phyloP scores from a whole-genome alignment of 2,113 vertebrate species.

The Lanius collurio region DNA sequence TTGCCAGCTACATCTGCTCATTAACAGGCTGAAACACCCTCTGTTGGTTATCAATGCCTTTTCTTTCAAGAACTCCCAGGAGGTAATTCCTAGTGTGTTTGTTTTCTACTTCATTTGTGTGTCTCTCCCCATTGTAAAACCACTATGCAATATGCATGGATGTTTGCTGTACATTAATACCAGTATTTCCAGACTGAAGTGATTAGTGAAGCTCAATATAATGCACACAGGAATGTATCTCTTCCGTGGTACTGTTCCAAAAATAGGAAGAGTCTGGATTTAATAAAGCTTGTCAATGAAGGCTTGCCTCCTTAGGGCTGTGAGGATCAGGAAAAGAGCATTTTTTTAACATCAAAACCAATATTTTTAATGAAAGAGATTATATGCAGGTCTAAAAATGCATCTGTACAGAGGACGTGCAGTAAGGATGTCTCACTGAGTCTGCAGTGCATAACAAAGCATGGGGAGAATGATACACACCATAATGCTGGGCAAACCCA shows the following conservation, averaged over 20 bases:
- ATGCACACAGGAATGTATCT: neutral
- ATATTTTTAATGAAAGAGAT: neutral
- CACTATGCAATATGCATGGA: neutral
- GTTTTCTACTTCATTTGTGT: slow-evolving; percentile 23
- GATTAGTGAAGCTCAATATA: neutral
- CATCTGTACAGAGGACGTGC: neutral
- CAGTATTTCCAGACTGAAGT: neutral
- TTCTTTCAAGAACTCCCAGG: slow-evolving; percentile 54
- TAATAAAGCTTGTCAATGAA: slow-evolving; percentile 19
- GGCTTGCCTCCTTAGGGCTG: neutral
- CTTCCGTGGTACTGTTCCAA: neutral
- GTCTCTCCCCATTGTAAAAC: neutral
- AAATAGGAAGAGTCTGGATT: neutral
- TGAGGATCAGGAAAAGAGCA: neutral
- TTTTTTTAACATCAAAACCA: neutral
- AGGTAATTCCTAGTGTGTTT: slow-evolving; percentile 43
- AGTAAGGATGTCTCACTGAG: neutral
- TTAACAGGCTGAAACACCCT: slow-evolving; percentile 66
- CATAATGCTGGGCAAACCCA: neutral
- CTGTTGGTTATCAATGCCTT: slow-evolving; percentile 14
- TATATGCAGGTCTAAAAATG: neutral
- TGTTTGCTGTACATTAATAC: neutral
- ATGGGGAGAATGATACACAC: neutral
- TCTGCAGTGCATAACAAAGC: neutral
- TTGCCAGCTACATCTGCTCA: slow-evolving; percentile 56